Conservation (phyloP, 2,113 vertebrate genomes). For the Pseudois nayaur region DNA sequence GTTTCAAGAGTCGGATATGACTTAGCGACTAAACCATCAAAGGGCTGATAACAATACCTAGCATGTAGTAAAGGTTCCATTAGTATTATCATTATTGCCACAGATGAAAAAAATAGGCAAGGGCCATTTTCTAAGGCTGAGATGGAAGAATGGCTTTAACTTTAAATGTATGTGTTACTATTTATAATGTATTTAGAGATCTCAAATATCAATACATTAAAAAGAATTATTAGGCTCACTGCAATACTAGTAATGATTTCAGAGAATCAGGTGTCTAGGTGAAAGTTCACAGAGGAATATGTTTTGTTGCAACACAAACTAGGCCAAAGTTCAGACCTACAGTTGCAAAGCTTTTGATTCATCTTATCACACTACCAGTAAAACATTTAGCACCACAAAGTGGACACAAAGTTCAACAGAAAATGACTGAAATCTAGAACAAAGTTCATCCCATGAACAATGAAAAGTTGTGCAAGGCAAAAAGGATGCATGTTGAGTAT, state of each 20-base stretch:
- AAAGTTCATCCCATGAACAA: neutral
- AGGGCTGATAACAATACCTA: neutral
- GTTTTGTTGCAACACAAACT: neutral
- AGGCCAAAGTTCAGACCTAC: constrained; percentile 44
- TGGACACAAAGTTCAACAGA: neutral
- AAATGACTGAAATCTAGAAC: constrained; percentile 29
- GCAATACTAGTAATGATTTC: neutral
- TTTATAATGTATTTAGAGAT: neutral
- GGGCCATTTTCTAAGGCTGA: neutral
- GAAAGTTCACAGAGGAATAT: neutral
- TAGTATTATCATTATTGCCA: neutral
- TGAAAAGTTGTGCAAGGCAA: constrained; percentile 7
- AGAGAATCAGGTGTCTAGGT: neutral
- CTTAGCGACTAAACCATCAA: neutral
- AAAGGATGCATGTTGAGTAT: neutral
- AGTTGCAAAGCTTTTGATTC: neutral
- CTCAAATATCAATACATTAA: neutral
- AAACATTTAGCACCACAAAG: neutral
- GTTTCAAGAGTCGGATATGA: neutral
- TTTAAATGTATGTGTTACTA: neutral
- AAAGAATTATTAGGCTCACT: neutral
- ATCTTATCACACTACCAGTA: neutral
- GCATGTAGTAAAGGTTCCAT: neutral
- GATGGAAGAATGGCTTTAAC: neutral
- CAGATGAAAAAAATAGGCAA: neutral